Conservation (phyloP, 2,113 vertebrate species). For the Pseudorasbora parva region DNA sequence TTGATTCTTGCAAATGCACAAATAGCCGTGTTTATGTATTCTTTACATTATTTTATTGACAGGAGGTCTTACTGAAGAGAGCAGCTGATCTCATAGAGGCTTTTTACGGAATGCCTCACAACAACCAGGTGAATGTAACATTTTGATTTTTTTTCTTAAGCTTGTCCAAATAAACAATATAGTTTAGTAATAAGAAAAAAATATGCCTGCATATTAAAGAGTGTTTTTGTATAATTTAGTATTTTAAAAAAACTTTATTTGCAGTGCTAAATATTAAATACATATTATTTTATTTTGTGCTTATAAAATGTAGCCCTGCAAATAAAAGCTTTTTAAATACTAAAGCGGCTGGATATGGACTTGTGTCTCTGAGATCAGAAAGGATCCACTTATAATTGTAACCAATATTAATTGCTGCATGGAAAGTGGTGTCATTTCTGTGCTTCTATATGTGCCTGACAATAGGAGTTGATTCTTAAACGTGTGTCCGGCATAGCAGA, state of each 20-base stretch:
- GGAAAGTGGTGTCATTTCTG: background rate
- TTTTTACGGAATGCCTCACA: conserved; percentile 96
- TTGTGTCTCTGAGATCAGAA: no score
- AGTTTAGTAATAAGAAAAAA: no score
- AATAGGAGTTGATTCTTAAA: conserved; percentile 93
- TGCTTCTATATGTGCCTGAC: background rate
- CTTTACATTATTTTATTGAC: conserved; percentile 55
- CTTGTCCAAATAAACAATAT: background rate
- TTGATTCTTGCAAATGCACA: background rate
- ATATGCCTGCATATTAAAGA: no score
- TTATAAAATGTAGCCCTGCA: no score
- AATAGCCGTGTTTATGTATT: no score
- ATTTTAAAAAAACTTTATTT: no score
- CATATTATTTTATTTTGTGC: no score
- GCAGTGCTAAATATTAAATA: no score
- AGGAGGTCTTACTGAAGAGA: conserved; percentile 97
- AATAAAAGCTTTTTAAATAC: no score
- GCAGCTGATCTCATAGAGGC: conserved; percentile 96
- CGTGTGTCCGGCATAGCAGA: conserved; percentile 91
- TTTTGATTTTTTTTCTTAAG: conserved; percentile 57
- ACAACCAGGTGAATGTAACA: conserved; percentile 99
- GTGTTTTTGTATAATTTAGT: no score
- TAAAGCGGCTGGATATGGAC: no score
- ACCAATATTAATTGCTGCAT: background rate
- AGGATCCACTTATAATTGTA: no score